Base-by-base conservation (phyloP, 1,140 invertebrate genomes). In the Drosophila pseudoananassae region DNA sequence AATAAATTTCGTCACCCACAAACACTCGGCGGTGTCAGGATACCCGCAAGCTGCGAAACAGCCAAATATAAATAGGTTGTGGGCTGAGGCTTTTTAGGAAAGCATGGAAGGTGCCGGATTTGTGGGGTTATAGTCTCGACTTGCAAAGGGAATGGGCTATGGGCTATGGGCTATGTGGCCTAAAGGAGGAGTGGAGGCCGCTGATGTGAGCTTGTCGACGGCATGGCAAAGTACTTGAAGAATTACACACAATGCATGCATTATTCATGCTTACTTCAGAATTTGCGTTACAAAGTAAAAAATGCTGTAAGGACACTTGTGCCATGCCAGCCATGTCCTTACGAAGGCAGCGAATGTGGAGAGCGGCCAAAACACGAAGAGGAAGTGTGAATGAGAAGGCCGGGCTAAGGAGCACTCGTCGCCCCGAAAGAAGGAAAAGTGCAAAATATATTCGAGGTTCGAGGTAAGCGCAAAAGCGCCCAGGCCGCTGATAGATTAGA, bases 221-320 rank as follows among this genome's bases (percentile, higher is more conserved):
- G 71, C 72, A 58, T 80, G 81, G 81, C 74, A 87, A 85, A 85
- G 81, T 85, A 85, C 81, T 85, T 85, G 82, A 85, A 81, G 78
- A 85, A 85, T 85, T 85, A 85, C 81, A 87, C 74, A 85, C 81
- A 87, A 87, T 87, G 81, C 78, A 85, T 85, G 81, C 82, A 87
- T 87, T 88, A 88, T 87, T 87, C 83, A 87, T 87, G 83, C 82
- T 87, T 87, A 87, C 82, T 87, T 87, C 83, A 87, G 83, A 87
- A 87, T 87, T 87, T 87, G 82, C 82, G 83, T 87, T 87, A 87
- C 82, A 87, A 87, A 87, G 82, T 88, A 87, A 87, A 87, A 85
- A 75, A 75, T 87, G 78, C 75, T 78, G 83, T 88, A 87, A 87
- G 82, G 83, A 88, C 82, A 88, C 82, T 87, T 87, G 59, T 75